Evolutionary conservation across 2,797 vertebrate genomes (phyloP), one percentile per base, ranked within the genome.

Genomic region (Cyclopterus lumpus): DNA sequence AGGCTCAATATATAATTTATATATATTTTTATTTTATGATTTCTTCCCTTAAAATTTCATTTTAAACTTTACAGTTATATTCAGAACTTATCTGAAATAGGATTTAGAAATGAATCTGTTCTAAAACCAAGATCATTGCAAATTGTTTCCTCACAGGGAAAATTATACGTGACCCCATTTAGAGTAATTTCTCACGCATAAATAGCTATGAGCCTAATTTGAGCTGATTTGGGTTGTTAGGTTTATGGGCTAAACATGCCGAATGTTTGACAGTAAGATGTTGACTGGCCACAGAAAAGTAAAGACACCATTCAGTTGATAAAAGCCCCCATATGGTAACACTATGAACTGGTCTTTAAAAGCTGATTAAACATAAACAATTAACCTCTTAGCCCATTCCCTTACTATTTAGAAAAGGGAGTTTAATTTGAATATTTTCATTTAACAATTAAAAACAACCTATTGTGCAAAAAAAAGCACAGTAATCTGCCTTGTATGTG

Each of bases 121-220:
- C 34, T 77, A 69, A 80, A 83, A 83, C 72, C 73, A 54, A 51
- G 32, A 75, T 85, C 40, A 80, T 46, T 67, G 44, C 62, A 54
- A 77, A 73, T 60, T 64, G 24, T 76, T 80, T 79, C 78, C 49
- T 81, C 71, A 70, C n/a, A 73, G 30, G 55, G 16, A 49, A 69
- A 84, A 75, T 64, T 42, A 81, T 59, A 77, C 22, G 26, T 75
- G 73, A 79, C 53, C 77, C 68, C 62, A 65, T 82, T 82, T 68
- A 79, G 74, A 48, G 70, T 62, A 18, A 84, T 87, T 80, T 73
- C 46, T 86, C 66, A 75, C 44, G 84, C 83, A 76, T 71, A 85
- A 88, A 75, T 77, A 79, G 77, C 77, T 69, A 14, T 81, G 83
- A 86, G 83, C 55, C 71, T 88, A 80, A 89, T 92, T 69, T 83